phyloP scores from a whole-genome alignment of 2,113 vertebrate genomes.

The Myodes glareolus region DNA sequence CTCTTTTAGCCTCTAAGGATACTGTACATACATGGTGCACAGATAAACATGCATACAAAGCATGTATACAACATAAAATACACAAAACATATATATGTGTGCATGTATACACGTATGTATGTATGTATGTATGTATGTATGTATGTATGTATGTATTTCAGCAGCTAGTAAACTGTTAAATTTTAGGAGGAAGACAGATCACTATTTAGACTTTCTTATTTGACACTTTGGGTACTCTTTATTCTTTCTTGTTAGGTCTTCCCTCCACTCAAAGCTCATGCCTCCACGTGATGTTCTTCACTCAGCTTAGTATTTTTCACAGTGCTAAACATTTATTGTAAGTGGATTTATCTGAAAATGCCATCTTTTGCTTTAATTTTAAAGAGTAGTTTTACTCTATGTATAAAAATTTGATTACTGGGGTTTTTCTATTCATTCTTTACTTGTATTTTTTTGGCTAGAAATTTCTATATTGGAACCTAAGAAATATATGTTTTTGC shows the following conservation, averaged over 20 bases:
- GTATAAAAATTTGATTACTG: neutral
- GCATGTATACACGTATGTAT: neutral
- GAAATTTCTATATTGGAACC: neutral
- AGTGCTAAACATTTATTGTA: neutral
- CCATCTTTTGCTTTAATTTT: neutral
- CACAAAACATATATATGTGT: too few species aligned
- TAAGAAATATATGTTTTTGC: neutral
- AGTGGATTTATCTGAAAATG: neutral
- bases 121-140: neutral
- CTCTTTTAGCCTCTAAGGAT: neutral
- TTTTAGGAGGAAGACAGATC: neutral
- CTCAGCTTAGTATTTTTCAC: neutral
- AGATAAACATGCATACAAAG: neutral
- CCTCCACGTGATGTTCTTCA: neutral
- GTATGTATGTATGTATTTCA: neutral
- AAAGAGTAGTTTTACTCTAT: neutral
- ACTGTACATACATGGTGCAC: neutral
- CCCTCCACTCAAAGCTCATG: neutral
- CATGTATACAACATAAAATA: neutral
- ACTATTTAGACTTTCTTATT: neutral
- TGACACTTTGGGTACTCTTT: neutral
- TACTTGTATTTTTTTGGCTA: neutral
- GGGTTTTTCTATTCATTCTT: neutral
- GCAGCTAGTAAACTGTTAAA: neutral
- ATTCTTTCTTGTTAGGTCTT: conserved; percentile 6